Conservation (phyloP, 2,113 vertebrate species). For the Pycnonotus jocosus region DNA sequence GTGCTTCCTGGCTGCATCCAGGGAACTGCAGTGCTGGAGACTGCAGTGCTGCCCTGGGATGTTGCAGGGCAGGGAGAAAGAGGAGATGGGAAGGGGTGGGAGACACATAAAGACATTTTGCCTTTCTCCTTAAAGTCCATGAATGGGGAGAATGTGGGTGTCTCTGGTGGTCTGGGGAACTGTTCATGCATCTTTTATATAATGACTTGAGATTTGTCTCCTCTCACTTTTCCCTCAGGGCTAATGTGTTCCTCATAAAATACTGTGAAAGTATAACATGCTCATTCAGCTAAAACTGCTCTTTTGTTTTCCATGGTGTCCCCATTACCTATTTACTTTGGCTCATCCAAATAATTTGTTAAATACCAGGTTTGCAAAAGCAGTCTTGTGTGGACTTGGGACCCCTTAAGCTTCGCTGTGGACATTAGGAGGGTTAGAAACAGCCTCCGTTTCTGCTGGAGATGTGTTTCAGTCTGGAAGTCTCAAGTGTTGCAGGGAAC, state of each 20-base stretch:
- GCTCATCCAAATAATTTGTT: conserved; percentile 40
- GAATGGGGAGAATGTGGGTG: not conserved
- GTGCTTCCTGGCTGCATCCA: not conserved
- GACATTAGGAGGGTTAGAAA: not conserved
- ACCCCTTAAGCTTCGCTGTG: not conserved
- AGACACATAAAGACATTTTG: not conserved
- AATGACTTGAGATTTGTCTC: not conserved
- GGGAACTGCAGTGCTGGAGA: not conserved
- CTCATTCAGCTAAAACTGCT: not conserved
- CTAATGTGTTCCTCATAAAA: not conserved
- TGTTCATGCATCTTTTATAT: not conserved
- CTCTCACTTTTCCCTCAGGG: not conserved
- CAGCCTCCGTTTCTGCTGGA: not conserved
- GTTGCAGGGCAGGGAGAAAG: not conserved
- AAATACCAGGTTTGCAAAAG: conserved; percentile 14
- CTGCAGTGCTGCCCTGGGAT: not conserved
- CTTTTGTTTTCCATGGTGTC: not conserved
- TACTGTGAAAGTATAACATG: not conserved
- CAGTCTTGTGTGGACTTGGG: not conserved
- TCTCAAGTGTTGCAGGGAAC: not conserved
- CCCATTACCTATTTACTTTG: conserved; percentile 28
- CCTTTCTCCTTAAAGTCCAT: accelerated
- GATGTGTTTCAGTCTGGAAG: not conserved
- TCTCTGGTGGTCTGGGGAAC: not conserved
- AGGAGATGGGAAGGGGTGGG: not conserved